phyloP scores from a whole-genome alignment of 2,888 invertebrate genomes.

The Diarsia rubi region DNA sequence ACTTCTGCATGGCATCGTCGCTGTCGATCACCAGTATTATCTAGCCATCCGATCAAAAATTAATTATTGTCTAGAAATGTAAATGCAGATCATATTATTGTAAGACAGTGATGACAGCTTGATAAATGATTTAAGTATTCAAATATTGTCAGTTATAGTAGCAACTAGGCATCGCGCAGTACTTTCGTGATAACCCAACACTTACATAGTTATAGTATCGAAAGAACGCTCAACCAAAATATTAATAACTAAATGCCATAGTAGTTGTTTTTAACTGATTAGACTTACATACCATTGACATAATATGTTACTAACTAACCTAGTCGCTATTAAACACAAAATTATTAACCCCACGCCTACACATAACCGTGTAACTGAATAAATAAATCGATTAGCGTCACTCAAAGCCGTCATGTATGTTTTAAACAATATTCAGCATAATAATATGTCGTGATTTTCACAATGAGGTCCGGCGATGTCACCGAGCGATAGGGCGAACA shows the following conservation, averaged over 20 bases:
- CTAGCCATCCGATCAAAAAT: background rate
- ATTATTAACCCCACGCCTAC: constrained; percentile 9
- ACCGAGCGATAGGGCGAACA: constrained; percentile 80
- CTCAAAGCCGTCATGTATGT: constrained; percentile 29
- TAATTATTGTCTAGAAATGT: background rate
- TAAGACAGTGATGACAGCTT: background rate
- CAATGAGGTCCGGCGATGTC: constrained; percentile 75
- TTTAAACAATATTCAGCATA: constrained; percentile 50
- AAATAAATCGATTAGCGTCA: constrained; percentile 52
- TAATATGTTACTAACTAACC: background rate
- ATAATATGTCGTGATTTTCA: constrained; percentile 60
- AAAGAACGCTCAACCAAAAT: too few species aligned
- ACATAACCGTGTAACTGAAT: constrained; percentile 47
- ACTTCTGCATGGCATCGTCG: background rate
- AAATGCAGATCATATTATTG: constrained; percentile 1
- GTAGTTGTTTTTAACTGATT: too few species aligned
- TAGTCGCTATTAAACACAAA: constrained; percentile 13
- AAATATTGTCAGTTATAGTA: background rate
- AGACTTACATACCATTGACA: background rate
- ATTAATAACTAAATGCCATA: too few species aligned
- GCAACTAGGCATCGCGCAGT: background rate
- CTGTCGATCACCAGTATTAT: constrained; percentile 11
- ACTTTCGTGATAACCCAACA: background rate
- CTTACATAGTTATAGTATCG: too few species aligned
- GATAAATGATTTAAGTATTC: background rate